A percentile compares a stretch with the other conserved stretches of the same genome.
Evolutionary conservation across 2,888 invertebrate genomes (phyloP).

Genomic region (Papilio elwesi): DNA sequence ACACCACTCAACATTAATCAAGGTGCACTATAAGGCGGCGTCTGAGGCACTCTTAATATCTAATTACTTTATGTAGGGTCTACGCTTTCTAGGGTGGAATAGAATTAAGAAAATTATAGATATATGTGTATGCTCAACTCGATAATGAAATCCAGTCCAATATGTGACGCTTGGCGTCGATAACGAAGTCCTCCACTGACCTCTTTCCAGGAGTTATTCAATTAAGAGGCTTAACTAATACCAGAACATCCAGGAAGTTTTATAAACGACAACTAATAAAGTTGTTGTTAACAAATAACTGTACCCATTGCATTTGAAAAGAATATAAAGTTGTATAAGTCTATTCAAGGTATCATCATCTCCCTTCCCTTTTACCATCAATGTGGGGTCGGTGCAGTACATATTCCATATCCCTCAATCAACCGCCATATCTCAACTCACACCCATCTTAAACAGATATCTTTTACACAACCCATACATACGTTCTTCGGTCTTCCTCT

Average conservation of each 20-base stretch:
- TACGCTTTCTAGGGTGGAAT: background rate
- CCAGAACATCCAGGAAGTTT: slow-evolving; percentile 25
- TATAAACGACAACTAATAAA: slow-evolving; percentile 13
- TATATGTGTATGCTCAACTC: background rate
- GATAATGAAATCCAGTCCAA: background rate
- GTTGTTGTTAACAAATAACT: slow-evolving; percentile 13
- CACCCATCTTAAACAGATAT: too few species aligned
- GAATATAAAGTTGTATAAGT: background rate
- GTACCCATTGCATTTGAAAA: background rate
- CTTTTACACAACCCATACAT: too few species aligned
- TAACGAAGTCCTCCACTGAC: background rate
- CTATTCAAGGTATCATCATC: too few species aligned
- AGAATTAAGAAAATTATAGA: background rate
- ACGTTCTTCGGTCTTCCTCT: too few species aligned
- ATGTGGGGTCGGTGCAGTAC: too few species aligned
- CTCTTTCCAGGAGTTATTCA: slow-evolving; percentile 12
- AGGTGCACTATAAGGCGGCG: slow-evolving; percentile 28
- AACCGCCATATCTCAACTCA: too few species aligned
- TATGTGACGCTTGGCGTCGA: background rate
- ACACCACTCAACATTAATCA: slow-evolving; percentile 30
- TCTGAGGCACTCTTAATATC: slow-evolving; percentile 2
- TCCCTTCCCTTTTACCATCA: too few species aligned
- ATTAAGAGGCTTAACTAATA: slow-evolving; percentile 24
- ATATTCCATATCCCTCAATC: too few species aligned
- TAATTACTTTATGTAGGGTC: slow-evolving; percentile 7